Evolutionary conservation across 2,113 vertebrate genomes (phyloP).

Genomic region (Indri indri): DNA sequence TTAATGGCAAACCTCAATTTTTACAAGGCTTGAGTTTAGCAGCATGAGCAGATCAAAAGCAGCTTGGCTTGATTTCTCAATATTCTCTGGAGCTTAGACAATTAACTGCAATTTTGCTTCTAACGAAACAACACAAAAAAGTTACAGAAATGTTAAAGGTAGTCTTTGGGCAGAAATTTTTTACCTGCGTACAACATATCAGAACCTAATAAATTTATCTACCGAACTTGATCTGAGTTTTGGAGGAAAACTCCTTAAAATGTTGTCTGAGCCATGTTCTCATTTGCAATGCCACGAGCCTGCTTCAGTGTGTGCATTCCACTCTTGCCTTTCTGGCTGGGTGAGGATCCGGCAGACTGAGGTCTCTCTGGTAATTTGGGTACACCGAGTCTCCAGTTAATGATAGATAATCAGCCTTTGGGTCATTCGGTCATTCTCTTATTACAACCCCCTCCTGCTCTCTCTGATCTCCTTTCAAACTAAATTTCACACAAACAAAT

Average conservation of each 20-base stretch:
- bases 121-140: slow-evolving; percentile 48
- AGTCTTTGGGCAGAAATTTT: not conserved
- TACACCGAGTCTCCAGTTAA: slow-evolving; percentile 94
- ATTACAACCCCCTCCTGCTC: slow-evolving; percentile 90
- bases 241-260: slow-evolving; percentile 62
- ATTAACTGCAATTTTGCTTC: slow-evolving; percentile 79
- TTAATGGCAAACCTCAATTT: slow-evolving; percentile 74
- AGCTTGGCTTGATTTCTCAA: slow-evolving; percentile 65
- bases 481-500: slow-evolving; percentile 93
- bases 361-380: slow-evolving; percentile 91
- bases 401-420: slow-evolving; percentile 94
- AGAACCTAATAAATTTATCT: not conserved
- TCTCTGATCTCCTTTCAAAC: slow-evolving; percentile 95
- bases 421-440: slow-evolving; percentile 95
- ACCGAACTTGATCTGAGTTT: not conserved
- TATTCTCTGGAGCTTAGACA: slow-evolving; percentile 74
- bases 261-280: slow-evolving; percentile 66
- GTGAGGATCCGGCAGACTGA: slow-evolving; percentile 88
- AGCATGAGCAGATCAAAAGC: slow-evolving; percentile 79
- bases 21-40: slow-evolving; percentile 75
- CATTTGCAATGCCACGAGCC: slow-evolving; percentile 57
- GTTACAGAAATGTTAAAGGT: not conserved
- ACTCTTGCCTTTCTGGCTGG: slow-evolving; percentile 76
- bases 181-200: not conserved
- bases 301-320: slow-evolving; percentile 40